Evolutionary conservation across 1,140 invertebrate genomes (phyloP), one percentile per base, ranked within the genome.

Genomic region (Trichoplusia ni): DNA sequence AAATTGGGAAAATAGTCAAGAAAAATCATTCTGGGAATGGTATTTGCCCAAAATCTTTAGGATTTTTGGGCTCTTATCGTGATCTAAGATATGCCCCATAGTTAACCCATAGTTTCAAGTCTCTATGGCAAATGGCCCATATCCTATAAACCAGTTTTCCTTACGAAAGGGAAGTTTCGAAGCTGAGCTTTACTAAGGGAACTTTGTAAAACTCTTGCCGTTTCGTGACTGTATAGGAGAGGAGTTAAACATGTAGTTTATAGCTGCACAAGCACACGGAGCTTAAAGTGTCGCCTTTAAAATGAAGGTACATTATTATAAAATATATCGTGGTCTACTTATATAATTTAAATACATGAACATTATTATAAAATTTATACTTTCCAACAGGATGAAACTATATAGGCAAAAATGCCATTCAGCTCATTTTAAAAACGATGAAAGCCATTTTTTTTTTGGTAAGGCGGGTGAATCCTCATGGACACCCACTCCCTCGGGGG

Each of bases 21-120:
- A 25, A 16, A 47, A 47, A 47, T 14, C n/a, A 13, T 21, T 8
- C 5, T 11, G 16, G 16, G 18, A 47, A 49, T 31, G 27, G 46
- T 49, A 49, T 8, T 31, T 18, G 18, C 40, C 11, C 23, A 44
- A 21, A 44, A 44, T 16, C 13, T 49, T 49, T 31, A 23, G 13
- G 7, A 16, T 8, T 35, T 29, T 18, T 18, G 9, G 47, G 14
- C 3, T 51, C 9, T 46, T 46, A 46, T 46, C 42, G 33, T 35
- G 47, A 51, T 51, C 19, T 21, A 35, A 29, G 47, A 19, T 35
- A 35, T 51, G 47, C 35, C 29, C 47, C 29, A 13, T 35, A 18
- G 35, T 51, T 51, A 35, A 51, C 29, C 31, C 47, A 35, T 33
- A 51, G 47, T 51, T 51, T 35, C 9, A 51, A 19, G 29, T n/a